phyloP scores from a whole-genome alignment of 2,888 invertebrate species.

The Synergus itoensis region DNA sequence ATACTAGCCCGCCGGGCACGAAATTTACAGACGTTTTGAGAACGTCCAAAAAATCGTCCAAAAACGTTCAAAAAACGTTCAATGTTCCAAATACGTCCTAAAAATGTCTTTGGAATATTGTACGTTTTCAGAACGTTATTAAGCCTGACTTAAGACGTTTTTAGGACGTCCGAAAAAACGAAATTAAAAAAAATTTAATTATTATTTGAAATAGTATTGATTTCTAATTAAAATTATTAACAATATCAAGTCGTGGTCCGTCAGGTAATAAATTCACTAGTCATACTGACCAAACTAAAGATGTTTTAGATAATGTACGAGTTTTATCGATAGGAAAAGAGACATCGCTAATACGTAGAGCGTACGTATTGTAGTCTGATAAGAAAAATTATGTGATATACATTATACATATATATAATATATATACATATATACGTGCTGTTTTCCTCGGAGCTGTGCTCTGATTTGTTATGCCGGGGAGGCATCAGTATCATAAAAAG shows the following conservation, averaged over 20 bases:
- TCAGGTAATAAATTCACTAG: neutral
- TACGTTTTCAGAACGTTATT: too few relatives aligned
- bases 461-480: slow-evolving; percentile 68
- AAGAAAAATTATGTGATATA: slow-evolving; percentile 74
- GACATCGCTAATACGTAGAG: slow-evolving; percentile 41
- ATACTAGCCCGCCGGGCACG: neutral
- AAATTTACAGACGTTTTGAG: too few relatives aligned
- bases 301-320: slow-evolving; percentile 31
- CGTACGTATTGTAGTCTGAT: slow-evolving; percentile 21
- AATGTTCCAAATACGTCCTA: too few relatives aligned
- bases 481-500: slow-evolving; percentile 21
- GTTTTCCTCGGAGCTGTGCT: slow-evolving; percentile 75
- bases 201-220: neutral
- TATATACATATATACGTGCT: slow-evolving; percentile 55
- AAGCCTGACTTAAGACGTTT: too few relatives aligned
- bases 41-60: too few relatives aligned
- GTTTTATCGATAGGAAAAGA: slow-evolving; percentile 28
- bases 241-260: slow-evolving; percentile 27
- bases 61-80: too few relatives aligned
- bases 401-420: slow-evolving; percentile 32
- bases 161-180: too few relatives aligned
- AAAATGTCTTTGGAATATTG: too few relatives aligned
- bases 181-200: neutral
- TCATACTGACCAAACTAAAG: slow-evolving; percentile 29
- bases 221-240: neutral